Percentiles rank a stretch among this genome's conserved stretches.
Conservation (phyloP, 2,113 vertebrate genomes). For the Hypomesus transpacificus region DNA sequence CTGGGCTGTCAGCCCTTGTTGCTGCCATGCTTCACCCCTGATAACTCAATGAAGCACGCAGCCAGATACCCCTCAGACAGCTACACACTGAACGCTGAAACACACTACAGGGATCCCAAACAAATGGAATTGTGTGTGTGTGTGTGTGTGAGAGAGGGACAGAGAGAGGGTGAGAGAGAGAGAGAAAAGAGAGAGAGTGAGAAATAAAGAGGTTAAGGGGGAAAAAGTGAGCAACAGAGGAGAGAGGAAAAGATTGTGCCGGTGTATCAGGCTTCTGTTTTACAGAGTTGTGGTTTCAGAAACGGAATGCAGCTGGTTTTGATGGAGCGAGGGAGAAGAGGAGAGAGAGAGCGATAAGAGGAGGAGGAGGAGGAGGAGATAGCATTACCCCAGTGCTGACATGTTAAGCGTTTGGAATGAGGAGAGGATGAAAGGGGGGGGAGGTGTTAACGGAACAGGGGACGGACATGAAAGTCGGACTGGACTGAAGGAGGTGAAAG, state of each 20-base stretch:
- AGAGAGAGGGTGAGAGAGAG: background rate
- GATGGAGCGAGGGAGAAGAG: background rate
- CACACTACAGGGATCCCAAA: too few species aligned
- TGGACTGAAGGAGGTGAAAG: background rate
- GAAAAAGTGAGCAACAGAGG: too few species aligned
- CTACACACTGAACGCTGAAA: too few species aligned
- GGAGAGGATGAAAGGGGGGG: background rate
- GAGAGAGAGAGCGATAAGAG: background rate
- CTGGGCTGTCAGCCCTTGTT: slow-evolving; percentile 14
- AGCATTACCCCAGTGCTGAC: background rate
- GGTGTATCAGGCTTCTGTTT: background rate
- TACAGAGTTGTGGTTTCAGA: background rate
- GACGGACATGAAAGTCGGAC: background rate
- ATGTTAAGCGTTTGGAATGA: background rate
- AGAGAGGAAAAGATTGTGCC: too few species aligned
- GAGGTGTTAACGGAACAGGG: background rate
- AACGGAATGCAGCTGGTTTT: background rate
- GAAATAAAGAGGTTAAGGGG: background rate
- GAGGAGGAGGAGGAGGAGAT: background rate
- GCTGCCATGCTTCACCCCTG: background rate
- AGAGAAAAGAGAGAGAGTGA: background rate
- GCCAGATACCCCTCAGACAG: slow-evolving; percentile 2
- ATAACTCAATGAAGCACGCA: slow-evolving; percentile 31
- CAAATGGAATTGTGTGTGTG: background rate
- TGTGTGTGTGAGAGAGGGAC: background rate